These are phyloP conservation scores for Epicauta chinensis DNA, from an alignment of 1,140 invertebrate genomes.

Conservation along the genomic window DNA sequence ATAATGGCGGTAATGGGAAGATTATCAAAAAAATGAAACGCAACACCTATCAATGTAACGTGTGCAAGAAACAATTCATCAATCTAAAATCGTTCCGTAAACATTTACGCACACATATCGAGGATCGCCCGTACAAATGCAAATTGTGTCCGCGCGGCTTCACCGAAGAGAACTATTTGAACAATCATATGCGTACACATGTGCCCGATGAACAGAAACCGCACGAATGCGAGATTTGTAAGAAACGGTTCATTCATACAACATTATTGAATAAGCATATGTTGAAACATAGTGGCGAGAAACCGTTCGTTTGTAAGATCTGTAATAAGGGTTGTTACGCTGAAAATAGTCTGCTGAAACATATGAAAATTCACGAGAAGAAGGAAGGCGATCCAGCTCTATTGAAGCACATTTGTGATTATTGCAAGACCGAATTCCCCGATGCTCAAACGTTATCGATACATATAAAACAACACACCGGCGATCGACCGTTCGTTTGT, in stretches of 20 bases:
- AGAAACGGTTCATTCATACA: constrained; percentile 54
- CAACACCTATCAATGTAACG: constrained; percentile 64
- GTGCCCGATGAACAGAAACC: constrained; percentile 55
- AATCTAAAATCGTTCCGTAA: constrained; percentile 98
- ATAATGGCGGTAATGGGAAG: constrained; percentile 21
- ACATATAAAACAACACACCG: constrained; percentile 49
- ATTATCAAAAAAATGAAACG: constrained; percentile 33
- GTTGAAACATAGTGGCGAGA: constrained; percentile 56
- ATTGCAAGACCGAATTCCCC: constrained; percentile 43
- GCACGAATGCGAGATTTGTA: constrained; percentile 54
- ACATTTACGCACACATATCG: constrained; percentile 96
- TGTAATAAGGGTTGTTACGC: constrained; percentile 45
- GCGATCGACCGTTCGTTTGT: constrained; percentile 47
- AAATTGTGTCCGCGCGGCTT: constrained; percentile 72
- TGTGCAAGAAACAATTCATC: constrained; percentile 94
- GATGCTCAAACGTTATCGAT: constrained; percentile 44
- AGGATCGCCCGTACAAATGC: constrained; percentile 96
- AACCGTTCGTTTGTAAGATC: constrained; percentile 60
- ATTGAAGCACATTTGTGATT: constrained; percentile 43
- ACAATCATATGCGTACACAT: constrained; percentile 56
- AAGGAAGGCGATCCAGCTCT: constrained; percentile 40
- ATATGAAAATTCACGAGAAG: constrained; percentile 43
- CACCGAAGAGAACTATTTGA: constrained; percentile 49
- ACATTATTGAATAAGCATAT: constrained; percentile 57
- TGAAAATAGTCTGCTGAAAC: constrained; percentile 48